A percentile compares a stretch with the other conserved stretches of the same genome.
Evolutionary conservation across 2,113 vertebrate species (phyloP).

Genomic region (Mirounga angustirostris): DNA sequence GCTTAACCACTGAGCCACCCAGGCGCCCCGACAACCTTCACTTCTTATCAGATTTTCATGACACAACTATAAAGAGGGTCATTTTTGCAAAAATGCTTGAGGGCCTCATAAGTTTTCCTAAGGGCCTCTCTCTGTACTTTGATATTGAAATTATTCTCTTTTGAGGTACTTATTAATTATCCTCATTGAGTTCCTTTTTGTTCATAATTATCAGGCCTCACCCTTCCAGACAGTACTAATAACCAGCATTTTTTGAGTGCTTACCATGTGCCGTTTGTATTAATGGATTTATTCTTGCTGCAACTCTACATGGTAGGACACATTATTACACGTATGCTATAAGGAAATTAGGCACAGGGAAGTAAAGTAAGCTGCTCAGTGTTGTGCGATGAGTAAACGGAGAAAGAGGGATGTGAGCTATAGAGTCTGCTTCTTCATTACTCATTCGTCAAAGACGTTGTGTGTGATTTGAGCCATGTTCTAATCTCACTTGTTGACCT

Average conservation of each 20-base stretch:
- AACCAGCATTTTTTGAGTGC: not conserved
- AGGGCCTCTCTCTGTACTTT: conserved; percentile 48
- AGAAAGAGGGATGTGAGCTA: not conserved
- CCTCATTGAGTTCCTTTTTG: conserved; percentile 54
- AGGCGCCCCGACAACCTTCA: not conserved
- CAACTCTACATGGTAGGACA: too few species aligned
- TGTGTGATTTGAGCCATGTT: not conserved
- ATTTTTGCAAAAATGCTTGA: conserved; percentile 46
- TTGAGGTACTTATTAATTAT: conserved; percentile 49
- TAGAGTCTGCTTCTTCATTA: not conserved
- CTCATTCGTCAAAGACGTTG: not conserved
- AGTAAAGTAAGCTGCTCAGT: too few species aligned
- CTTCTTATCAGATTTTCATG: conserved; percentile 15
- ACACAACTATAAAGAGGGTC: not conserved
- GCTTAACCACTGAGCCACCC: too few species aligned
- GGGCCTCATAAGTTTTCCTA: not conserved
- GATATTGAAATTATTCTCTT: conserved; percentile 73
- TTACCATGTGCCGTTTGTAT: not conserved
- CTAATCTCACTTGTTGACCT: rapidly evolving
- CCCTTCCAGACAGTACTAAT: not conserved
- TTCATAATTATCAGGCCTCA: conserved; percentile 59
- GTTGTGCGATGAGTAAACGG: rapidly evolving
- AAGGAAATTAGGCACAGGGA: not conserved
- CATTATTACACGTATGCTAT: rapidly evolving
- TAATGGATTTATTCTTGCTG: not conserved